Percentiles rank a stretch among this genome's conserved stretches.
Conservation (phyloP, 1,140 invertebrate species). For the Propsilocerus akamusi region DNA sequence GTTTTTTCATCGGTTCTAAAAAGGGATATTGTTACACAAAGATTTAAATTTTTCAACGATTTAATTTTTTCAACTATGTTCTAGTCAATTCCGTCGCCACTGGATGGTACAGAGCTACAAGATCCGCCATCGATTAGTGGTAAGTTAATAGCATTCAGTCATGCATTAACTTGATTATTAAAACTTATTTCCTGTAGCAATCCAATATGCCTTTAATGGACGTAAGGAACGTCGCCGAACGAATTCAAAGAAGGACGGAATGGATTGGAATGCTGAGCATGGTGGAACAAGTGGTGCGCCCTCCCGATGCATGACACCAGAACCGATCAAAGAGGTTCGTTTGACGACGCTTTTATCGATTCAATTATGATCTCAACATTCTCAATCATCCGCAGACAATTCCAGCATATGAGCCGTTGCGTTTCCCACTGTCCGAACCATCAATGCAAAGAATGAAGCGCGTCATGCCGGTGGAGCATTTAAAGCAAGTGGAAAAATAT, state of each 20-base stretch:
- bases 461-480: not conserved
- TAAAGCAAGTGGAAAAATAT: not conserved
- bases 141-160: constrained; percentile 7
- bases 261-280: not conserved
- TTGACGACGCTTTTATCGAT: not conserved
- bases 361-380: not conserved
- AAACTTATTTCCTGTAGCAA: not conserved
- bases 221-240: not conserved
- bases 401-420: constrained; percentile 36
- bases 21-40: not conserved
- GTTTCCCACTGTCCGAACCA: constrained; percentile 40
- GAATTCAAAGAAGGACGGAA: constrained; percentile 5
- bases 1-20: not conserved
- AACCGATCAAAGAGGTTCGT: not conserved
- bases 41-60: not conserved
- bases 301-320: not conserved
- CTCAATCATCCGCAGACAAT: constrained; percentile 5
- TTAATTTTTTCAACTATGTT: constrained; percentile 7
- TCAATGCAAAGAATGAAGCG: not conserved
- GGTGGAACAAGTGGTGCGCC: not conserved
- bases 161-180: constrained; percentile 27
- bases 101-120: constrained; percentile 5
- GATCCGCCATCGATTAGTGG: not conserved
- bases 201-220: not conserved
- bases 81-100: constrained; percentile 1